Evolutionary conservation across 1,140 invertebrate genomes (phyloP), one percentile per base, ranked within the genome.

Genomic region (Drosophila equinoxialis): DNA sequence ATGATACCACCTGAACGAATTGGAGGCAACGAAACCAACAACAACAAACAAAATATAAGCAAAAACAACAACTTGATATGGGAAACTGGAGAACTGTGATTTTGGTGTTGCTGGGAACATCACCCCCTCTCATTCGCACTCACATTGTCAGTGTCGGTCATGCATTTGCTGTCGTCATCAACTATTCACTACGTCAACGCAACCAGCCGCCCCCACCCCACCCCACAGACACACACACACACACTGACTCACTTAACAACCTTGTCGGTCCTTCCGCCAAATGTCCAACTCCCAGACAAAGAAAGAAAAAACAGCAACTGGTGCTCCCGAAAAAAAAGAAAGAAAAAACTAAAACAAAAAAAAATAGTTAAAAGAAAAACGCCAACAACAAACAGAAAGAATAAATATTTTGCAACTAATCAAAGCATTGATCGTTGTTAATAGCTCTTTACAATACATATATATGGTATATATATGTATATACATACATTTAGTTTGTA

Each of bases 1-100:
- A 84, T 63, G 91, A 92, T 63, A 90, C 85, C 62, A 90, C 85
- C 71, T 92, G 81, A 92, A 85, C 60, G 68, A 54, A 71, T 30
- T 6, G 35, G 14, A n/a, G 51, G n/a, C 37, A 58, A 51, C 11
- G 23, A 51, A 11, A 17, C 45, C 45, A 51, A 51, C 23, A 51
- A 51, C 45, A 51, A 51, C 63, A 51, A 48, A 20, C 63, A 66
- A 66, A 11, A 37, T 39, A 69, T 41, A 45, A 48, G 42, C 60
- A 63, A 57, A 20, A 69, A 57, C 59, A 71, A 45, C 61, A 69
- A 74, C 26, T 42, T 39, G 45, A 20, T 39, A 42, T 41, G 60
- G 35, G 59, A 35, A 35, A 61, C 55, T 35, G 55, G 55, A 58
- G 30, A 58, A 58, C 55, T 58, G 55, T 58, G 55, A 58, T 57